Conservation (phyloP, 2,113 vertebrate species). For the Motacilla tschutschensis region DNA sequence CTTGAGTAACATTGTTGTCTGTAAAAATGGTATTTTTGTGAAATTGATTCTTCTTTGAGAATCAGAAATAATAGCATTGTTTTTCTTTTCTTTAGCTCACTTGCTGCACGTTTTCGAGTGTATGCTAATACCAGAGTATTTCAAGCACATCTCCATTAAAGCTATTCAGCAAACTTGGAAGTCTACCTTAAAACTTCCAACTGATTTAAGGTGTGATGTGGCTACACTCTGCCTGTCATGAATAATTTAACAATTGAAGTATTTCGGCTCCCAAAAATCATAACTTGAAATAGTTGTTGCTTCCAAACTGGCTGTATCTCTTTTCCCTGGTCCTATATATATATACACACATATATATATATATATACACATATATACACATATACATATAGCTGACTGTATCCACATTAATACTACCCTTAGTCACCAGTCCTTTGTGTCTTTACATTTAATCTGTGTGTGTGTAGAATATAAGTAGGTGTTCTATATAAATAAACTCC, state of each 20-base stretch:
- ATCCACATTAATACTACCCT: neutral
- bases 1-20: neutral
- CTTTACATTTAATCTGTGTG: neutral
- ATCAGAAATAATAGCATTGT: neutral
- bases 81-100: neutral
- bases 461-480: neutral
- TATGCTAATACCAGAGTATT: neutral
- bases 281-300: neutral
- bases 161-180: neutral
- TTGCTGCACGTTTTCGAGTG: neutral
- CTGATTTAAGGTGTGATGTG: neutral
- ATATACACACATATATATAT: neutral
- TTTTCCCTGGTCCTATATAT: neutral
- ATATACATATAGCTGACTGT: neutral
- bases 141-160: neutral
- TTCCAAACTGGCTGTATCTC: neutral
- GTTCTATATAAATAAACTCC: conserved; percentile 1
- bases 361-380: no score
- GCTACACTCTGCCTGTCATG: neutral
- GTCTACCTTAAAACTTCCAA: neutral
- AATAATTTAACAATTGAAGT: neutral
- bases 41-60: neutral
- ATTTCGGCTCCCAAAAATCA: neutral
- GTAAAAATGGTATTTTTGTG: neutral
- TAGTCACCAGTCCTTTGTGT: neutral